Percentiles rank a stretch among this genome's conserved stretches.
Conservation (phyloP, 30 jellyfish, hydroid and myxozoan genomes). For the Aurelia aurita complex sp. Pacific region DNA sequence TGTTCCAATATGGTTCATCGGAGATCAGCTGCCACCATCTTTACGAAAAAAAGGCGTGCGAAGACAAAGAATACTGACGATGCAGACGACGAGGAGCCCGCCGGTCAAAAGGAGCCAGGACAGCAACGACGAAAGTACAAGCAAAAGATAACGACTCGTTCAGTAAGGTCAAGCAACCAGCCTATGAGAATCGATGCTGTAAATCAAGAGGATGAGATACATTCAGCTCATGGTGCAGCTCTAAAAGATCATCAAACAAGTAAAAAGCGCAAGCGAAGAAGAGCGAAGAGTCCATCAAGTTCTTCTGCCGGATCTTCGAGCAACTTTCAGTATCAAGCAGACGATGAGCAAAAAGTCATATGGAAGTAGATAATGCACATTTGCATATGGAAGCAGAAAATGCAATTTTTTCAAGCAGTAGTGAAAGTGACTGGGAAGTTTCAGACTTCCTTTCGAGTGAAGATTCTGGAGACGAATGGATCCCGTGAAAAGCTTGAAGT, state of each 20-base stretch:
- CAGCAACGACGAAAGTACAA: slow-evolving; percentile 23
- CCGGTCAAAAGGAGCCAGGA: slow-evolving; percentile 11
- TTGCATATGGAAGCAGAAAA: too few species aligned
- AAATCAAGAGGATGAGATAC: not conserved
- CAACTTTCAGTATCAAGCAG: slow-evolving; percentile 13
- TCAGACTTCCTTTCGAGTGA: too few species aligned
- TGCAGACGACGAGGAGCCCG: slow-evolving; percentile 23
- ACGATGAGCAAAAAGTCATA: slow-evolving; percentile 12
- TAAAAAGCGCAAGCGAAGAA: slow-evolving; percentile 20
- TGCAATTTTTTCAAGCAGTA: too few species aligned
- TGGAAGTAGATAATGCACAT: slow-evolving; percentile 7
- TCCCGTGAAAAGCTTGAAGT: slow-evolving; percentile 3
- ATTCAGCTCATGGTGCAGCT: not conserved
- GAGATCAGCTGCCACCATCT: slow-evolving; percentile 61
- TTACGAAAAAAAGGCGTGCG: slow-evolving; percentile 15
- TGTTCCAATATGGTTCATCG: slow-evolving; percentile 55
- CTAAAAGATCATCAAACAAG: slow-evolving; percentile 3
- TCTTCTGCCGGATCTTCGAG: not conserved
- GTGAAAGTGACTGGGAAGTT: too few species aligned
- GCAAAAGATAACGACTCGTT: slow-evolving; percentile 10
- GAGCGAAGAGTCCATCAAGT: slow-evolving; percentile 17
- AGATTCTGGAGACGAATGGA: too few species aligned
- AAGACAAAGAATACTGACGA: slow-evolving; percentile 5
- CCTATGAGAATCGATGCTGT: slow-evolving; percentile 2
- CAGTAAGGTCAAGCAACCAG: slow-evolving; percentile 1